Evolutionary conservation across 2,797 vertebrate species (phyloP).

Genomic region (Cirrhinus molitorella): DNA sequence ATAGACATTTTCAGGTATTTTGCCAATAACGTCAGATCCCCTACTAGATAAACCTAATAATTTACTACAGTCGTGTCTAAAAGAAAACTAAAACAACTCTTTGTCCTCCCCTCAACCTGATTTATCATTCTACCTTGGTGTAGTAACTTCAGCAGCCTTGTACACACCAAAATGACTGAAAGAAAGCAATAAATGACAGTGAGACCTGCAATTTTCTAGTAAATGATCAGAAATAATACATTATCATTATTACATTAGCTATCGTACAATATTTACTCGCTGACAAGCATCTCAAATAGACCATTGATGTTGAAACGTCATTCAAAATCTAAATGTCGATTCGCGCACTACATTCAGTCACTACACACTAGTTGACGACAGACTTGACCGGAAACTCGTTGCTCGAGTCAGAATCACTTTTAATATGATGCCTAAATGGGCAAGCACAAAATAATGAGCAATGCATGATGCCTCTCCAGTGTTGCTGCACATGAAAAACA

Average conservation of each 20-base stretch:
- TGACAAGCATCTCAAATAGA: conserved; percentile 25
- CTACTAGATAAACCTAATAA: conserved; percentile 7
- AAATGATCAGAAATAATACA: conserved; percentile 47
- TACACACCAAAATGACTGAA: conserved; percentile 12
- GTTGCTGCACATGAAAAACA: conserved; percentile 54
- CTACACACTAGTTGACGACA: conserved; percentile 3
- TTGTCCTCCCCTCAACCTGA: neutral
- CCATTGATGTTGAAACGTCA: neutral
- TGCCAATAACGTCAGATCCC: conserved; percentile 3
- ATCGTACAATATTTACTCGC: conserved; percentile 55
- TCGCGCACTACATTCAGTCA: conserved; percentile 30
- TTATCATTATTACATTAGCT: conserved; percentile 52
- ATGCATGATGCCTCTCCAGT: conserved; percentile 59
- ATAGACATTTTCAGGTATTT: neutral
- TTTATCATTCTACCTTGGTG: conserved; percentile 1
- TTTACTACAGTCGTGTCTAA: conserved; percentile 18
- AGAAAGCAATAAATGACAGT: conserved; percentile 22
- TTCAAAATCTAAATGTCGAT: conserved; percentile 28
- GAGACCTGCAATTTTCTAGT: conserved; percentile 18
- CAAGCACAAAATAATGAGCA: conserved; percentile 42
- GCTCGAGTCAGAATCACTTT: conserved; percentile 36
- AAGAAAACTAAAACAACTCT: neutral
- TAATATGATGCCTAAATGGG: conserved; percentile 49
- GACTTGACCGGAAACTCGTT: conserved; percentile 45
- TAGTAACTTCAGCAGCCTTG: conserved; percentile 28